Evolutionary conservation across 2,888 invertebrate species (phyloP).

Genomic region (Seira sanloemensis): DNA sequence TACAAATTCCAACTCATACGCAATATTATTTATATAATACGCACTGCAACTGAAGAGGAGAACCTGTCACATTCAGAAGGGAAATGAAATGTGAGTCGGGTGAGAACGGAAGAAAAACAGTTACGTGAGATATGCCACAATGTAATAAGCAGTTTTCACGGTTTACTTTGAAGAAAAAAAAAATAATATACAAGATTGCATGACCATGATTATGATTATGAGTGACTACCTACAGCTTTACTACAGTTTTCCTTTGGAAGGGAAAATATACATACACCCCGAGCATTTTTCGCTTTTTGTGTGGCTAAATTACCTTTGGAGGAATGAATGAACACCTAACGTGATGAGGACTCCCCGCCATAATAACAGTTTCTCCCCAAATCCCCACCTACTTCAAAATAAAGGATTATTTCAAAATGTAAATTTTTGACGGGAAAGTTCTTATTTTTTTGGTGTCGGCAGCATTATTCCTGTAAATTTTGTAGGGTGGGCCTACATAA

Average conservation of each 20-base stretch:
- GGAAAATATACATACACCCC: background rate
- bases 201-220: background rate
- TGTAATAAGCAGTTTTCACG: background rate
- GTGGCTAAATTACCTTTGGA: background rate
- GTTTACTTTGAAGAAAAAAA: background rate
- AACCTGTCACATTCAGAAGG: background rate
- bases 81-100: background rate
- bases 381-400: background rate
- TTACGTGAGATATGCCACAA: background rate
- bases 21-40: too few species aligned
- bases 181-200: background rate
- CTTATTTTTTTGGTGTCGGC: too few species aligned
- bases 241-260: background rate
- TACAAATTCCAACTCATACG: background rate
- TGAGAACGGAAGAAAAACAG: background rate
- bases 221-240: background rate
- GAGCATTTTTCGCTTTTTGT: background rate
- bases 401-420: background rate
- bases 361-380: constrained; percentile 7
- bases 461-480: too few species aligned
- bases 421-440: too few species aligned
- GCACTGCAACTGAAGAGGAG: too few species aligned
- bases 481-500: too few species aligned
- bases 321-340: constrained; percentile 5
- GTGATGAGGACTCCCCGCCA: constrained; percentile 2